Evolutionary conservation across 1,140 invertebrate genomes (phyloP).

Genomic region (Muscidifurax raptorellus): DNA sequence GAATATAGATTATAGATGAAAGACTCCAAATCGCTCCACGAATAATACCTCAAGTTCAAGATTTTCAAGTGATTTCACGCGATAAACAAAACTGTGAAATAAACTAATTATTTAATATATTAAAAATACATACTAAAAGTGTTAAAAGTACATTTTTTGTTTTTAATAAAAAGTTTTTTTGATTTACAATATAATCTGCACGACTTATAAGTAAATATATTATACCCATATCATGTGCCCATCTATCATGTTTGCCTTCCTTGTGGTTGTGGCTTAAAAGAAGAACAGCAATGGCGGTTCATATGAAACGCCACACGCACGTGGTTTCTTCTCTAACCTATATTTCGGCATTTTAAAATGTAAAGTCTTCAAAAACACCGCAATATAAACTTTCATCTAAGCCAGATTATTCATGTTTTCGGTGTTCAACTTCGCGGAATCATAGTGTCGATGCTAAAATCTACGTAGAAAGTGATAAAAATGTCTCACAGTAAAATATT

Average conservation of each 20-base stretch:
- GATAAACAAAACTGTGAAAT: no score
- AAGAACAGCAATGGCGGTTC: slow-evolving; percentile 26
- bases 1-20: no score
- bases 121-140: not conserved
- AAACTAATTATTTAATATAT: not conserved
- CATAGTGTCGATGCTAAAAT: slow-evolving; percentile 5
- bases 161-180: not conserved
- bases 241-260: not conserved
- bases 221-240: no score
- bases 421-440: not conserved
- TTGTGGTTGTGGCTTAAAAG: not conserved
- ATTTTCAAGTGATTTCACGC: no score
- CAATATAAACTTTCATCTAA: not conserved
- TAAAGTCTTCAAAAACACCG: not conserved
- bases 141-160: not conserved
- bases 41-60: no score
- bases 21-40: no score
- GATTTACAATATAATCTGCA: no score
- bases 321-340: slow-evolving; percentile 40
- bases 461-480: slow-evolving; percentile 27
- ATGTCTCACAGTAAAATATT: slow-evolving; percentile 86
- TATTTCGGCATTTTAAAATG: not conserved
- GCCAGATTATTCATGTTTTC: not conserved
- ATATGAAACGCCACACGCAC: slow-evolving; percentile 18
- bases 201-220: no score